Conservation (phyloP, 2,797 vertebrate genomes). For the Cetoscarus ocellatus region DNA sequence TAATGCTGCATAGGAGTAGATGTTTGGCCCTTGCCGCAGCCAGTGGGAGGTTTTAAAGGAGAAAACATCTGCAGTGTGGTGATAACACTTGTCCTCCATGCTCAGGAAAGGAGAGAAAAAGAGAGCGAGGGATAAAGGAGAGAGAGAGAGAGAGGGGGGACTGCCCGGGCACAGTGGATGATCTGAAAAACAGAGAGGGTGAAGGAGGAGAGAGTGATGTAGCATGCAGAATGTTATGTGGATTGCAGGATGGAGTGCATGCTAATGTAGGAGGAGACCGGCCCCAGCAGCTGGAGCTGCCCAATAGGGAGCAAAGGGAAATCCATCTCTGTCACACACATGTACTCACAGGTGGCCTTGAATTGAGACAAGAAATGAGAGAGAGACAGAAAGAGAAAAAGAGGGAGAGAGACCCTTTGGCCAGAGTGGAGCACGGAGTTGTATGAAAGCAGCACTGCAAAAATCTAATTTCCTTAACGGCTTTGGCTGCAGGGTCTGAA, state of each 20-base stretch:
- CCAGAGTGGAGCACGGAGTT: slow-evolving; percentile 23
- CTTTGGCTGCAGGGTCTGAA: slow-evolving; percentile 31
- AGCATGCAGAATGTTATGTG: slow-evolving; percentile 62
- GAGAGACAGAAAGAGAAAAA: slow-evolving; percentile 25
- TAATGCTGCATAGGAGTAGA: slow-evolving; percentile 29
- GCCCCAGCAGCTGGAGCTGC: slow-evolving; percentile 36
- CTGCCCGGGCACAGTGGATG: slow-evolving; percentile 48
- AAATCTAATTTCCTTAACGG: slow-evolving; percentile 61
- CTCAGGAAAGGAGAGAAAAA: slow-evolving; percentile 41
- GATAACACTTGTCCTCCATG: slow-evolving; percentile 79
- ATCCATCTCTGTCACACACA: slow-evolving; percentile 74
- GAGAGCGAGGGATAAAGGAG: slow-evolving; percentile 27
- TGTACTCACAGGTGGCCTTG: slow-evolving; percentile 61
- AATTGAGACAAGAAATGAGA: slow-evolving; percentile 46
- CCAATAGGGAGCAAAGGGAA: slow-evolving; percentile 31
- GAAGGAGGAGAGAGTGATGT: slow-evolving; percentile 46
- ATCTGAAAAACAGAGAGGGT: slow-evolving; percentile 42
- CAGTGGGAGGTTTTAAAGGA: slow-evolving; percentile 55
- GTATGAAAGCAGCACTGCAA: slow-evolving; percentile 35
- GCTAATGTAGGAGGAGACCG: slow-evolving; percentile 60
- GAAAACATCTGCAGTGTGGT: slow-evolving; percentile 74
- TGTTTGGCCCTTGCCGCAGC: slow-evolving; percentile 57
- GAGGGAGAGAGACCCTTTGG: slow-evolving; percentile 10
- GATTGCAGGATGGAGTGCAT: slow-evolving; percentile 62
- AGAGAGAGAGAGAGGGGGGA: slow-evolving; percentile 19